Evolutionary conservation across 2,797 vertebrate species (phyloP).

Genomic region (Smutsia temminckii): DNA sequence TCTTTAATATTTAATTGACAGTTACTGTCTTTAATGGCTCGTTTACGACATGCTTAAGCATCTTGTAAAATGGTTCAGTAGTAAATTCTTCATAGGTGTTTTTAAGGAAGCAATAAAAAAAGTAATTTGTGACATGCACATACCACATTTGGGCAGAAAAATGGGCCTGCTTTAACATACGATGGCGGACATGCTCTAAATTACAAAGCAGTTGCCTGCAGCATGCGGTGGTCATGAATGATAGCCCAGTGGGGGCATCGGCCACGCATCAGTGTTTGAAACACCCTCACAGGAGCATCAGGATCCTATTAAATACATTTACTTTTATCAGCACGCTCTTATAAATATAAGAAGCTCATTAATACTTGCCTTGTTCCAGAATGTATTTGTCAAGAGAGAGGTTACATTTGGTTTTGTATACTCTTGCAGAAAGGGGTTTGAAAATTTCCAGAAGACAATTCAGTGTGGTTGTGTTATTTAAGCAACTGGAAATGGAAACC

Average conservation of each 20-base stretch:
- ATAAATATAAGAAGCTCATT: not conserved
- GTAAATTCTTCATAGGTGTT: conserved; percentile 77
- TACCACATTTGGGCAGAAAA: conserved; percentile 75
- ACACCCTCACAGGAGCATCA: rapidly evolving
- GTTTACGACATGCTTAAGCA: conserved; percentile 69
- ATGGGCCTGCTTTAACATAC: conserved; percentile 61
- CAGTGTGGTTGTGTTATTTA: not conserved
- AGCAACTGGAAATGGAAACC: conserved; percentile 6
- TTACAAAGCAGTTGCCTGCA: conserved; percentile 41
- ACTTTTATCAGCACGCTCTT: not conserved
- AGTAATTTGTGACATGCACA: conserved; percentile 73
- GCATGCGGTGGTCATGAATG: not conserved
- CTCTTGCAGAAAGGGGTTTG: conserved; percentile 23
- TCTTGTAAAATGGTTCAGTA: conserved; percentile 73
- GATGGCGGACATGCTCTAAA: conserved; percentile 44
- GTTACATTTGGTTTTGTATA: not conserved
- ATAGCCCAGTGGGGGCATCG: not conserved
- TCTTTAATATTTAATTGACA: conserved; percentile 80
- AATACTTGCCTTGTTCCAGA: conserved; percentile 7
- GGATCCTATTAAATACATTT: not conserved
- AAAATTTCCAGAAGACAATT: not conserved
- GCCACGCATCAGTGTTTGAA: not conserved
- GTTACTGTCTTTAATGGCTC: conserved; percentile 81
- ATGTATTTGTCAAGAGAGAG: not conserved
- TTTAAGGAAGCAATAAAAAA: conserved; percentile 73